Evolutionary conservation across 2,888 invertebrate species (phyloP), one percentile per base, ranked within the genome.

Genomic region (Salticus scenicus): DNA sequence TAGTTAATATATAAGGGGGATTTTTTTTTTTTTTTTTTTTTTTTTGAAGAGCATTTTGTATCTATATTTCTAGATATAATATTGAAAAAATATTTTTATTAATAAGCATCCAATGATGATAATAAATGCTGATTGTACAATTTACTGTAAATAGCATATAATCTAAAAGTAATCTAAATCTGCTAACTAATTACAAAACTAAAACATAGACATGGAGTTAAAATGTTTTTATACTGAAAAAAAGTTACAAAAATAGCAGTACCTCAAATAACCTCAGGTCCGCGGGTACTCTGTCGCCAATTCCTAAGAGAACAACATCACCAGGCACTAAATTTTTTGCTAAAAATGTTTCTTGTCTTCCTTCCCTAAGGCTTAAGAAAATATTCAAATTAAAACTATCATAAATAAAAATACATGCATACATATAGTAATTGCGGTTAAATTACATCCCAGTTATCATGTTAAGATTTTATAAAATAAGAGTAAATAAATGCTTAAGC

Each of bases 271-370:
- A 93, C 42, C 99, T 93, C 42, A 99, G 92, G 92, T 99, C 99
- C 0, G 99, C 99, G 7, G 99, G 99, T 64, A 99, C 97, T 76
- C 98, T 93, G 92, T 99, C 99, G 14, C 99, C 99, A 47, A 98
- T 95, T 91, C 95, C 95, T 74, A 99, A 92, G 89, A 96, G 94
- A 0, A 99, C 96, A 87, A 99, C 93, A 92, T 99, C 99, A 28
- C 99, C 99, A 0, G 99, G 99, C 20, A 99, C 99, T 86, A 99
- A 93, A 91, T 98, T 97, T 67, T 98, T 93, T 0, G 99, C 99
- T 66, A 98, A 93, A 92, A 99, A 98, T 74, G 95, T 95, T 90
- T 97, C 96, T 51, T 96, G 91, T 5, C 94, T 94, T 67, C 97
- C 96, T 91, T 97, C 96, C 72, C 98, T 94, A 89, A 98, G 92